Evolutionary conservation across 2,797 vertebrate species (phyloP).

Genomic region (Pogonophryne albipinna): DNA sequence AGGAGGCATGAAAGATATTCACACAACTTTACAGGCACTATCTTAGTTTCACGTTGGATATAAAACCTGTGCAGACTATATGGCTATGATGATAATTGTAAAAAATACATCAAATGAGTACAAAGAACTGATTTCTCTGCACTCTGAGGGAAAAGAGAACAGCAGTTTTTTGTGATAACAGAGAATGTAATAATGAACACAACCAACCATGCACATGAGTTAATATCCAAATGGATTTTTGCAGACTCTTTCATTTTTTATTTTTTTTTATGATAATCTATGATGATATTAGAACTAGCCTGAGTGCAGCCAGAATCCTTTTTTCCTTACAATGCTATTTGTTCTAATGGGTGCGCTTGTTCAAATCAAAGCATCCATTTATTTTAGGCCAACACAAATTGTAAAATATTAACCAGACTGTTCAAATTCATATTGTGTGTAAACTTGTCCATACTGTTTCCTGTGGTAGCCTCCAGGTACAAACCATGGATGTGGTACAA

Average conservation of each 20-base stretch:
- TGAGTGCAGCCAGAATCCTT: conserved; percentile 30
- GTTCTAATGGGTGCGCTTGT: conserved; percentile 41
- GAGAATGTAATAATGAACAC: conserved; percentile 60
- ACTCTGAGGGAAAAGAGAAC: conserved; percentile 17
- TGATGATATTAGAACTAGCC: conserved; percentile 45
- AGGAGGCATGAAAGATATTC: not conserved
- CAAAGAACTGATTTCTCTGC: conserved; percentile 14
- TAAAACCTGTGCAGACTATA: not conserved
- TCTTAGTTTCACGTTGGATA: conserved; percentile 1
- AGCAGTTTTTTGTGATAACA: conserved; percentile 34
- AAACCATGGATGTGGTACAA: too few species aligned
- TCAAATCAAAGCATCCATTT: conserved; percentile 39
- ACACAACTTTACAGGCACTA: not conserved
- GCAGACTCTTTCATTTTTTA: conserved; percentile 57
- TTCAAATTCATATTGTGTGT: conserved; percentile 8
- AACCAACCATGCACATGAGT: conserved; percentile 50
- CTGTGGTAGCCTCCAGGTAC: not conserved
- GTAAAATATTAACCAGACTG: conserved; percentile 12
- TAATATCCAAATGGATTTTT: conserved; percentile 64
- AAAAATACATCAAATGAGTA: conserved; percentile 16
- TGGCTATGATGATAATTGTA: not conserved
- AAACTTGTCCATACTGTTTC: conserved; percentile 9
- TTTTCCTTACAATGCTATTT: conserved; percentile 30
- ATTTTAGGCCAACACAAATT: conserved; percentile 19
- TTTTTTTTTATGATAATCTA: conserved; percentile 61